A percentile compares a stretch with the other conserved stretches of the same genome.
These are phyloP conservation scores for Trichonephila clavata DNA, from an alignment of 1,140 invertebrate species.

Conservation along the genomic window DNA sequence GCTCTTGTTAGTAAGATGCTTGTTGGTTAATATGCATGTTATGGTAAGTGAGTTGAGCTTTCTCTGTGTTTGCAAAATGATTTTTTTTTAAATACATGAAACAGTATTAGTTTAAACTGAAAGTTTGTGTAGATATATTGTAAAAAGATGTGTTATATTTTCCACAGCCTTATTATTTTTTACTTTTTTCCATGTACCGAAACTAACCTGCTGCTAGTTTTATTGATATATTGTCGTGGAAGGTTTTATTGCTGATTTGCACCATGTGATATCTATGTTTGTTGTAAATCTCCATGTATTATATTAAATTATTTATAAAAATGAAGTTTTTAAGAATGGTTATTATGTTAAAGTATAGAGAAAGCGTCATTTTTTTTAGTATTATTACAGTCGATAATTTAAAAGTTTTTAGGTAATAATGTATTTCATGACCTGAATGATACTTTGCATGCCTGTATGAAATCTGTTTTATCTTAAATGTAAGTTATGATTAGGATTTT, in stretches of 20 bases:
- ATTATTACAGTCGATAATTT: neutral
- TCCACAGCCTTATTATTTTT: constrained; percentile 23
- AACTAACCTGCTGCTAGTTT: constrained; percentile 13
- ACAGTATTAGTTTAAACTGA: constrained; percentile 17
- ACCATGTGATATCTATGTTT: constrained; percentile 69
- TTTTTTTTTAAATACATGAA: constrained; percentile 8
- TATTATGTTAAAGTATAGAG: neutral
- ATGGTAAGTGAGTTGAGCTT: neutral
- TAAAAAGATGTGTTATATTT: constrained; percentile 24
- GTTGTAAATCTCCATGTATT: constrained; percentile 58
- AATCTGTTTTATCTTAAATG: no score
- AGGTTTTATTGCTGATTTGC: constrained; percentile 57
- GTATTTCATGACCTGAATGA: neutral
- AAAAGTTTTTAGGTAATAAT: neutral
- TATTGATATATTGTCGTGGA: constrained; percentile 34
- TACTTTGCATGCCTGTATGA: neutral
- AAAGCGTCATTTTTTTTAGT: neutral
- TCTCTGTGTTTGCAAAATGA: constrained; percentile 13
- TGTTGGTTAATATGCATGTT: constrained; percentile 10
- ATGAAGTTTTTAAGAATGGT: constrained; percentile 9
- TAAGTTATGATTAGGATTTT: no score
- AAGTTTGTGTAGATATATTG: constrained; percentile 24
- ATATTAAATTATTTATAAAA: constrained; percentile 64
- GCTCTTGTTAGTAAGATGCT: constrained; percentile 7
- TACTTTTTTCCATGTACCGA: constrained; percentile 27